Evolutionary conservation across 2,797 vertebrate species (phyloP).

Genomic region (Cossypha polioptera): DNA sequence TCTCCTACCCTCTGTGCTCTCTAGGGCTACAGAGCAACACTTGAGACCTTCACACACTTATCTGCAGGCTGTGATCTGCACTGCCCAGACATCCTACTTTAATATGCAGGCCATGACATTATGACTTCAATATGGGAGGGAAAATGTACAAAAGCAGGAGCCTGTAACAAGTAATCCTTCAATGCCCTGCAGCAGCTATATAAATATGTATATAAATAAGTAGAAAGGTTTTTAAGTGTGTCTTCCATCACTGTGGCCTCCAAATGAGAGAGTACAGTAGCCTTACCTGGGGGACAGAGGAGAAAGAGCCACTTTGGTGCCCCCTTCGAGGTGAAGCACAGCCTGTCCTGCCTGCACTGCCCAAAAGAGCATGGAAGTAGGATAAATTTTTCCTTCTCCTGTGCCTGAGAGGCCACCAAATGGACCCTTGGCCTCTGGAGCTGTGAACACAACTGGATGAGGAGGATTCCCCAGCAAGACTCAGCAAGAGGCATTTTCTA

Average conservation of each 20-base stretch:
- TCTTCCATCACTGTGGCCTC: not conserved
- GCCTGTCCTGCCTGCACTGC: not conserved
- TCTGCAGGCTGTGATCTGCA: not conserved
- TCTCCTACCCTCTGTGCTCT: not conserved
- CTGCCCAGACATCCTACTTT: not conserved
- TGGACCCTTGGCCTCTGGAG: not conserved
- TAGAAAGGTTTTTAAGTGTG: not conserved
- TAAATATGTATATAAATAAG: constrained; percentile 59
- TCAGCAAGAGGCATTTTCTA: not conserved
- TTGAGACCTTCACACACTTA: no score
- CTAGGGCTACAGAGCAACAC: not conserved
- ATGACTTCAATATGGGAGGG: constrained; percentile 60
- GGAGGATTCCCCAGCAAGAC: not conserved
- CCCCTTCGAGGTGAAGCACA: not conserved
- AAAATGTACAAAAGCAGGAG: constrained; percentile 69
- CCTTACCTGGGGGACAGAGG: not conserved
- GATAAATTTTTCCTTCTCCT: not conserved
- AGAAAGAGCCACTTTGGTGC: not conserved
- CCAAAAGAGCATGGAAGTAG: not conserved
- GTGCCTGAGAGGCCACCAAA: not conserved
- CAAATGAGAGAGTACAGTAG: not conserved
- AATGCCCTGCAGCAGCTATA: constrained; percentile 67
- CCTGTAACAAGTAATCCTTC: constrained; percentile 55
- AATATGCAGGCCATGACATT: constrained; percentile 64
- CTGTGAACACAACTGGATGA: fast-evolving